Base-by-base conservation (phyloP, 2,888 invertebrate genomes). In the Calephelis perditalis region DNA sequence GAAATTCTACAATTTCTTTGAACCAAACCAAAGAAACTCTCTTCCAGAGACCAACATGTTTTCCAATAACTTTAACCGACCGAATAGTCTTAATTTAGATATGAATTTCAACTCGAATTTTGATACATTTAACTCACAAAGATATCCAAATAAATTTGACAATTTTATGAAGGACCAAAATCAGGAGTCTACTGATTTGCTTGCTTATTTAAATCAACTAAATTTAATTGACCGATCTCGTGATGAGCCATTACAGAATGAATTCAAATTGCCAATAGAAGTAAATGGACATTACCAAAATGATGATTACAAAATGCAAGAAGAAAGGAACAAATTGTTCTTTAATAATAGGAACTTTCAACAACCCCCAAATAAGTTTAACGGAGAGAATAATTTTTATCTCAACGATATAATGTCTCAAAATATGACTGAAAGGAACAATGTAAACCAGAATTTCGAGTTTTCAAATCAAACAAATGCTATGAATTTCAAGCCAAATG, bases 11-110 rank as follows among this genome's bases (percentile, higher is more conserved):
- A 86, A 87, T 69, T 89, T 84, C 77, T 89, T 83, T 71, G 89
- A 89, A 71, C 82, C 82, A 46, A 86, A 73, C 82, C 88, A 88
- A 81, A 87, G 89, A 76, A 86, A 85, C 70, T 87, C 89, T 2
- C 68, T 89, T 46, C 86, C 86, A 2, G 88, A 90, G 61, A 70
- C 81, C 0, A 86, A 79, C 56, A 79, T 84, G 77, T 89, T 82
- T 68, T 63, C 75, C 12, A 84, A 78, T 65, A 81, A 80, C 60
- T 86, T 71, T 66, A 81, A 76, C 60, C 72, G 88, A 66, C 86
- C 88, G 0, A 87, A 81, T 70, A 89, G 88, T 68, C 74, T 88
- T 2, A 87, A 87, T 63, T 68, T 89, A 61, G 88, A 87, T 59
- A 78, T 83, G 77, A 85, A 79, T 63, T 85, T 73, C 66, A 84